These are phyloP conservation scores for Chloromyia formosa DNA, from an alignment of 2,888 invertebrate species.

Conservation along the genomic window DNA sequence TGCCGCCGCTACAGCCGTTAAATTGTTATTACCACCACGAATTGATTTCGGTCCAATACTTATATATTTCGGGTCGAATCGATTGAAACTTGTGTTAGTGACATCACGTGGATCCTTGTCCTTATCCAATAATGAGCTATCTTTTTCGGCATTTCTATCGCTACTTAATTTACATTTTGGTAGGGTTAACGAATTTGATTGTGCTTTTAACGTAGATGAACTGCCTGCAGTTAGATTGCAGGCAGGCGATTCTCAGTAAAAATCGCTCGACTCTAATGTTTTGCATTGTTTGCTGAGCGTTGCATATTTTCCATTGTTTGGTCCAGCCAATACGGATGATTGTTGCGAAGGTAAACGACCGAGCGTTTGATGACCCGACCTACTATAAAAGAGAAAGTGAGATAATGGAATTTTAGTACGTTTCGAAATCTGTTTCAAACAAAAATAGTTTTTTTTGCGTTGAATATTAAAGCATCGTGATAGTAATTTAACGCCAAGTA, in stretches of 20 bases:
- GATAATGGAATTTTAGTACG: no score
- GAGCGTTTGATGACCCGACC: conserved; percentile 69
- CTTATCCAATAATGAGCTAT: conserved; percentile 54
- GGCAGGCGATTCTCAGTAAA: conserved; percentile 85
- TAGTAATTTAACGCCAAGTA: no score
- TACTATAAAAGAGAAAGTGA: conserved; percentile 18
- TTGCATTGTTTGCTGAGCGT: conserved; percentile 96
- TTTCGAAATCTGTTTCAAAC: no score
- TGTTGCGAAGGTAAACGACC: conserved; percentile 71
- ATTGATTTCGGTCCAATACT: conserved; percentile 64
- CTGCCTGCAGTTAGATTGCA: conserved; percentile 67
- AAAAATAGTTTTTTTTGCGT: no score
- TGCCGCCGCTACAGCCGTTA: conserved; percentile 58
- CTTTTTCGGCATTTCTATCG: conserved; percentile 50
- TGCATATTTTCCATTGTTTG: conserved; percentile 88
- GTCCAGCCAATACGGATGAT: conserved; percentile 67
- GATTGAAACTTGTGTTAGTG: conserved; percentile 63
- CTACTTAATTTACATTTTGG: conserved; percentile 61
- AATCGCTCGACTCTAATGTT: conserved; percentile 90
- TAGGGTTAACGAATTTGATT: conserved; percentile 55
- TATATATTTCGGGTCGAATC: conserved; percentile 64
- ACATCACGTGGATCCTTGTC: conserved; percentile 63
- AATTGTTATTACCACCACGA: conserved; percentile 61
- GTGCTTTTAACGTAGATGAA: conserved; percentile 55
- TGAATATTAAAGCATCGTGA: no score